Conservation (phyloP, 1,140 invertebrate species). For the Chironomus striatipennis region DNA sequence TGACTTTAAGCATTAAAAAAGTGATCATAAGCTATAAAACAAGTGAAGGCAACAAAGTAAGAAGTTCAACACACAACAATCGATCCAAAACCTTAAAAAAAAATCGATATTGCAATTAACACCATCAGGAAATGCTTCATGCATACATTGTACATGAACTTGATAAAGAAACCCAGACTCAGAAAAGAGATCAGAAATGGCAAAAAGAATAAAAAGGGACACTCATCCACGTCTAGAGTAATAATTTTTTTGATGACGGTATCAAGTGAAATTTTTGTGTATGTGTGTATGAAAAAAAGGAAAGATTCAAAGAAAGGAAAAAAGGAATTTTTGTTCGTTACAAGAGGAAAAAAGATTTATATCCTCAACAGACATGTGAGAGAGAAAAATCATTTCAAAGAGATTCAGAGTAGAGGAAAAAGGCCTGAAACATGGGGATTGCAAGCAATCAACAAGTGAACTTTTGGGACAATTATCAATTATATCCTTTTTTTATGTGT, state of each 20-base stretch:
- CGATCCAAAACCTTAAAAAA: too few species aligned
- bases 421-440: not conserved
- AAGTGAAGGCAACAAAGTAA: too few species aligned
- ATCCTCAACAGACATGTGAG: not conserved
- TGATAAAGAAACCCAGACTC: too few species aligned
- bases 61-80: too few species aligned
- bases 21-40: too few species aligned
- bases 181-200: too few species aligned
- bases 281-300: not conserved
- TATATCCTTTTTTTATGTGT: conserved; percentile 16
- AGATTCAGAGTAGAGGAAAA: not conserved
- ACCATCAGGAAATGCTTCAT: too few species aligned
- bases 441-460: conserved; percentile 5
- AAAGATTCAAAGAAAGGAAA: not conserved
- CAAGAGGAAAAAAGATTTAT: conserved; percentile 3
- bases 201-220: too few species aligned
- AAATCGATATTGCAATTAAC: too few species aligned
- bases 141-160: too few species aligned
- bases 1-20: too few species aligned
- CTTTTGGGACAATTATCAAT: conserved; percentile 21
- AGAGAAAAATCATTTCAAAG: conserved; percentile 14
- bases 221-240: not conserved
- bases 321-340: not conserved
- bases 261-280: not conserved
- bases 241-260: conserved; percentile 23